Conservation (phyloP, 2,797 vertebrate genomes). For the Falco columbarius region DNA sequence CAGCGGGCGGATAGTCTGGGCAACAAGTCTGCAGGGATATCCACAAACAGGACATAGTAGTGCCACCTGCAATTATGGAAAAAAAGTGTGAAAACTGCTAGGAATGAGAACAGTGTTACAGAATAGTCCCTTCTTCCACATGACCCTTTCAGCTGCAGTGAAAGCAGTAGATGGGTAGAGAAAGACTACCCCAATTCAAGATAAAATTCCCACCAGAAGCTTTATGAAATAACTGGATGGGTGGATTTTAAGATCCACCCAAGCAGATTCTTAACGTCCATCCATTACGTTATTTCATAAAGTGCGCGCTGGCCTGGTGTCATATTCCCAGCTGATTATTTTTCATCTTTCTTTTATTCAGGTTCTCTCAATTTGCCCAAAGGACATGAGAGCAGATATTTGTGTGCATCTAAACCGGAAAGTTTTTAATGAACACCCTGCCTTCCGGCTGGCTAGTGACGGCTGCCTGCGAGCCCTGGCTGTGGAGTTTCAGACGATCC, state of each 20-base stretch:
- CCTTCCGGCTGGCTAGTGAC: conserved; percentile 95
- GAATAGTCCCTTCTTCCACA: background rate
- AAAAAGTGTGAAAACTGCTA: background rate
- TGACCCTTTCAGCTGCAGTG: background rate
- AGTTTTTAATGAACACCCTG: conserved; percentile 97
- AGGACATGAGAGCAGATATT: conserved; percentile 97
- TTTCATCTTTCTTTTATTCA: conserved; percentile 58
- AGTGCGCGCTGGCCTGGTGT: rapidly evolving
- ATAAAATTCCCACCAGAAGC: background rate
- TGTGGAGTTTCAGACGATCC: conserved; percentile 96
- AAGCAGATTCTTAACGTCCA: background rate
- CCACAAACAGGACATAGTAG: background rate
- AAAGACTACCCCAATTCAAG: background rate
- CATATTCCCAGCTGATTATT: background rate
- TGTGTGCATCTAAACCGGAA: conserved; percentile 96
- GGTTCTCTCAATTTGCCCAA: conserved; percentile 97
- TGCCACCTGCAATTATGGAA: background rate
- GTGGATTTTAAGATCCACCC: background rate
- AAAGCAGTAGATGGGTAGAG: background rate
- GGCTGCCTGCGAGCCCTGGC: conserved; percentile 94
- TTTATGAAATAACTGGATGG: background rate
- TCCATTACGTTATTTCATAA: background rate
- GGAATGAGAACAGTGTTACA: background rate
- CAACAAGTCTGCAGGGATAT: background rate
- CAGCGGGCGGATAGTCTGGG: background rate